These are phyloP conservation scores for Tenualosa ilisha DNA, from an alignment of 2,797 vertebrate species.

Conservation along the genomic window DNA sequence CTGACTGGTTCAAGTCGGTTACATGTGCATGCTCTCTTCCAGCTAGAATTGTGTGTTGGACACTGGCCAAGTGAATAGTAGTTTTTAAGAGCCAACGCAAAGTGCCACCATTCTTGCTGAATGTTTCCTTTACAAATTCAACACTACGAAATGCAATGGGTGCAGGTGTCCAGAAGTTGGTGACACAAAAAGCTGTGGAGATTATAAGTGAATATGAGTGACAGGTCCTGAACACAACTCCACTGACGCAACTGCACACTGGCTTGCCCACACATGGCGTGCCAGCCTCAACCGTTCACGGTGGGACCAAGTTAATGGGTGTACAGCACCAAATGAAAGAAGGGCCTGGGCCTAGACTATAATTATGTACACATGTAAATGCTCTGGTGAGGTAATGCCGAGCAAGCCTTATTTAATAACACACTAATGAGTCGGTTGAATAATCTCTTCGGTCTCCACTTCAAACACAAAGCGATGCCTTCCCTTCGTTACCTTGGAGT, in stretches of 20 bases:
- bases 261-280: not conserved
- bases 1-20: too few species aligned
- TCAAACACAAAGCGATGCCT: conserved; percentile 43
- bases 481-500: conserved; percentile 37
- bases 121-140: not conserved
- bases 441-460: not conserved
- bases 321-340: not conserved
- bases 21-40: not conserved
- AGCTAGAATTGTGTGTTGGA: not conserved
- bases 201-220: not conserved
- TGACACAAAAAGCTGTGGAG: not conserved
- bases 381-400: not conserved
- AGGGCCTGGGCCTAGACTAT: not conserved
- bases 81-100: not conserved
- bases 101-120: not conserved
- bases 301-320: not conserved
- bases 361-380: conserved; percentile 11
- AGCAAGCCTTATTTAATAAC: not conserved
- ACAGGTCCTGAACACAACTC: not conserved
- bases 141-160: not conserved
- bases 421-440: not conserved
- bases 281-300: not conserved
- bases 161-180: not conserved
- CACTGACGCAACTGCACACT: not conserved
- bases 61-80: not conserved